Base-by-base conservation (phyloP, 2,113 vertebrate genomes). In the Aythya baeri region DNA sequence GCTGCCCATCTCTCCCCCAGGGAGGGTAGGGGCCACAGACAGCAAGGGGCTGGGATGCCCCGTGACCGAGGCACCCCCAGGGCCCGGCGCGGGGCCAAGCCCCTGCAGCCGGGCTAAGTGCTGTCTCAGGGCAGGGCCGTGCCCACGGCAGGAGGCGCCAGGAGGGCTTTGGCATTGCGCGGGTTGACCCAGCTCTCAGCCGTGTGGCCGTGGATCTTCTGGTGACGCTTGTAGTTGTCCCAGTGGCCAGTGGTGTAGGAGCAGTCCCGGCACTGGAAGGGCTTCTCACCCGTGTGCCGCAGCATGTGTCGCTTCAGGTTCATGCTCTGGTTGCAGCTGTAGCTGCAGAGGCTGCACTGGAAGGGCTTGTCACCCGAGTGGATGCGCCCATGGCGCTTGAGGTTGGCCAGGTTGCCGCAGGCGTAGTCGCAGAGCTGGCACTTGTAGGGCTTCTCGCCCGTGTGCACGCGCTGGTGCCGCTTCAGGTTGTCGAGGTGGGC, bases 261-360 rank as follows among this genome's bases (percentile, higher is more conserved):
- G 95, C 99, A 99, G 97, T 98, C 96, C 90, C 98, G 98, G 93
- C 99, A 99, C 71, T 98, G 98, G 97, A 99, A 99, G 59, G 99
- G 99, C 93, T 99, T 99, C 97, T 99, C 99, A 0, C 99, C 99
- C 0, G 99, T 99, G 96, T 99, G 99, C 73, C 99, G 98, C 63
- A 99, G 98, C 99, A 99, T 99, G 97, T 99, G 99, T 21, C 99
- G 98, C 97, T 99, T 99, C 89, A 99, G 99, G 98, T 99, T 99
- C 99, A 99, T 99, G 97, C 99, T 99, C 99, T 99, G 99, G 97
- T 99, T 99, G 98, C 99, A 99, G 97, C 98, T 99, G 98, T 99
- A 99, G 93, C 97, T 98, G 98, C 99, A 99, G 88, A 99, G 97
- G 81, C 98, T 98, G 83, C 99, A 99, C 96, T 98, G 98, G 96